A percentile compares a stretch with the other conserved stretches of the same genome.
Conservation (phyloP, 2,888 invertebrate genomes). For the Drosophila anomelani region DNA sequence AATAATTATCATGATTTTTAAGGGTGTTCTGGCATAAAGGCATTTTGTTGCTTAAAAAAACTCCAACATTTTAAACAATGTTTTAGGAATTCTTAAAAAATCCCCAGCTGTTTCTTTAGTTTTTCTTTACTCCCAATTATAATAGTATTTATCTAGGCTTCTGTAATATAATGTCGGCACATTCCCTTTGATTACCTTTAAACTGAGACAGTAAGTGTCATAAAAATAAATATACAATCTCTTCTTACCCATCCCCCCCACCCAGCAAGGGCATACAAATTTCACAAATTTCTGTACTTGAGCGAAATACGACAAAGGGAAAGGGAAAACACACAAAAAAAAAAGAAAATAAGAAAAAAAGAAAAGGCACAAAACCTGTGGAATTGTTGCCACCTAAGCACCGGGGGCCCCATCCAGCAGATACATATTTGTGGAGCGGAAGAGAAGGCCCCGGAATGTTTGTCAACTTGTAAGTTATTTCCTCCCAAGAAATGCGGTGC, state of each 20-base stretch:
- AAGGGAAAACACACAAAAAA: neutral
- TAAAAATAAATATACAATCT: conserved; percentile 6
- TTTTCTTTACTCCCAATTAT: neutral
- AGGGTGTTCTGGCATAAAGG: neutral
- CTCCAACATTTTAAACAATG: too few relatives aligned
- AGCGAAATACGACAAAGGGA: conserved; percentile 7
- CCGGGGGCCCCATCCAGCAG: neutral
- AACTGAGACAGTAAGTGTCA: conserved; percentile 11
- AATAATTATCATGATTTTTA: neutral
- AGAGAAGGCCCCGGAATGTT: conserved; percentile 53
- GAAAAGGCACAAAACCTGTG: conserved; percentile 13
- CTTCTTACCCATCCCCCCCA: neutral
- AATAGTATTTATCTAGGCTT: neutral
- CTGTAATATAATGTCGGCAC: neutral
- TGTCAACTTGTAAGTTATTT: conserved; percentile 74
- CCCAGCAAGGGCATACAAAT: conserved; percentile 6
- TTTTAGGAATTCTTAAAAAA: too few relatives aligned
- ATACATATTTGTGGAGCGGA: conserved; percentile 7
- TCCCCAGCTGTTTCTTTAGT: neutral
- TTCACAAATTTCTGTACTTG: conserved; percentile 15
- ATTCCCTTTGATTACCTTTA: conserved; percentile 9
- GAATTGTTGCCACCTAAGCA: conserved; percentile 16
- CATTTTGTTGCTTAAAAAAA: neutral
- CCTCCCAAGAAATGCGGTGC: conserved; percentile 43
- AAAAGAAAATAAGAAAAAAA: neutral